Conservation (phyloP, 2,797 vertebrate species). For the Sebastes itinus region DNA sequence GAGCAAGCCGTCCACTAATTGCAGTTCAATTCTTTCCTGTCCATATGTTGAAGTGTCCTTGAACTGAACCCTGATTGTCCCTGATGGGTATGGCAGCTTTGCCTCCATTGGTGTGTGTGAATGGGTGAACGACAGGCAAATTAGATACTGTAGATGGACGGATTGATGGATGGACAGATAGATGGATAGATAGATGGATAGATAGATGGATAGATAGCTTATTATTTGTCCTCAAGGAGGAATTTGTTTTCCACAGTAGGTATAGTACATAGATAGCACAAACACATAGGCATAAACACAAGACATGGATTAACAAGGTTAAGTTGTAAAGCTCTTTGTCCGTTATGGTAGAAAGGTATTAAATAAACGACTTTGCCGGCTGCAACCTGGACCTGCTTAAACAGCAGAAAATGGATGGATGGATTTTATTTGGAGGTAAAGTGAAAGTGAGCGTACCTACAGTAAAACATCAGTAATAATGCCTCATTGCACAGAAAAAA, state of each 20-base stretch:
- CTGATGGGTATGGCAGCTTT: background rate
- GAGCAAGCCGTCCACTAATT: background rate
- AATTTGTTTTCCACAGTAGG: fast-evolving
- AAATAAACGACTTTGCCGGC: background rate
- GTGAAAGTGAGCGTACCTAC: background rate
- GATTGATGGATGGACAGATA: background rate
- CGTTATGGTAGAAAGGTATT: background rate
- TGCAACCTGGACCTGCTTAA: background rate
- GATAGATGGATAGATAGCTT: background rate
- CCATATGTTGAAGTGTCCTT: slow-evolving; percentile 2
- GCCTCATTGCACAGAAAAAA: background rate
- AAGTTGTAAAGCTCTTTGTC: background rate
- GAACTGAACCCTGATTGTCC: background rate
- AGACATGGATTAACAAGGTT: background rate
- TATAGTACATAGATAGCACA: background rate
- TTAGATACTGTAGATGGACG: background rate
- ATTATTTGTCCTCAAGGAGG: background rate
- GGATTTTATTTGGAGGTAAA: background rate
- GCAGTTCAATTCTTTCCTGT: background rate
- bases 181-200: background rate
- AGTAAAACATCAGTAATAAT: background rate
- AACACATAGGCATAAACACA: background rate
- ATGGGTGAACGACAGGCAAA: background rate
- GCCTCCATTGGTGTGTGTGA: background rate
- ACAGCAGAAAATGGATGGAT: background rate